A percentile compares a stretch with the other conserved stretches of the same genome.
Evolutionary conservation across 2,113 vertebrate genomes (phyloP).

Genomic region (Thymallus thymallus): DNA sequence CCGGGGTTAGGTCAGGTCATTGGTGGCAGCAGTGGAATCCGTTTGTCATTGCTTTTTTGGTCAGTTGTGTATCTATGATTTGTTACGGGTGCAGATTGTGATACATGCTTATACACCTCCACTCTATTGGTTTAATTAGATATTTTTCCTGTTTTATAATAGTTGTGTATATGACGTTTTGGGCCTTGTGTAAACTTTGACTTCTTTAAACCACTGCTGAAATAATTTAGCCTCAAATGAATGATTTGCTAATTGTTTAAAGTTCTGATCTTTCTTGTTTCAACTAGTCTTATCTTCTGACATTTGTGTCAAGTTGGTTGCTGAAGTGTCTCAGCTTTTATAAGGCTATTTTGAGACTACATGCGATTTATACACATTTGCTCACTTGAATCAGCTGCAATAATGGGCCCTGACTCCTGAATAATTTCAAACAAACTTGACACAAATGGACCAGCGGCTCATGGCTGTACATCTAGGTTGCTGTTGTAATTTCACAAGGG

Average conservation of each 20-base stretch:
- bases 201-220: neutral
- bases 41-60: neutral
- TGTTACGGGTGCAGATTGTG: neutral
- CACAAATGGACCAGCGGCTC: neutral
- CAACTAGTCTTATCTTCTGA: neutral
- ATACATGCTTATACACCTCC: neutral
- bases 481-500: neutral
- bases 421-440: neutral
- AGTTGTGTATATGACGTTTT: neutral
- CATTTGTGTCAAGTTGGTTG: slow-evolving; percentile 3
- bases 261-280: neutral
- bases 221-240: neutral
- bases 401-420: neutral
- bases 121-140: neutral
- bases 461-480: neutral
- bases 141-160: neutral
- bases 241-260: neutral
- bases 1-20: neutral
- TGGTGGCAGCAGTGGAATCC: neutral
- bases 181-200: neutral
- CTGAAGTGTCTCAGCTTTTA: neutral
- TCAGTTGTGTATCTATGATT: neutral
- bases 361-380: neutral
- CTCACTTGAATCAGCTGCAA: neutral
- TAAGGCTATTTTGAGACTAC: neutral